These are phyloP conservation scores for Zootermopsis nevadensis DNA, from an alignment of 2,888 invertebrate species.

Conservation along the genomic window DNA sequence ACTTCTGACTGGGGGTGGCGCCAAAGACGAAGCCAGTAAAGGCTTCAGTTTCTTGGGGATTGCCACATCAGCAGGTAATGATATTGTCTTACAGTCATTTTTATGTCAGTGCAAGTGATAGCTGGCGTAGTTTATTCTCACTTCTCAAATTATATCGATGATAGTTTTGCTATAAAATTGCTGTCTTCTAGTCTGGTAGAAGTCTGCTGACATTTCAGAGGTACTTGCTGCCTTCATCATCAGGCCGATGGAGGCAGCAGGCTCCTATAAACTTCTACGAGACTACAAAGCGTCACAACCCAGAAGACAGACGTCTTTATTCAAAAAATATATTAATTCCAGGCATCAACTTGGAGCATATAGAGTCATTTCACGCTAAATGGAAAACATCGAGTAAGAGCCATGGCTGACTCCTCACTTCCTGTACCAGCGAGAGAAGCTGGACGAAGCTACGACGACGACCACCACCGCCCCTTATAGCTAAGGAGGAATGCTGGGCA, in stretches of 20 bases:
- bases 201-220: no score
- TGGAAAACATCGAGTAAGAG: slow-evolving; percentile 82
- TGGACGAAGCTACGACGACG: slow-evolving; percentile 20
- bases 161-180: no score
- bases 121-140: no score
- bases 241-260: no score
- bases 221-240: no score
- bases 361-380: slow-evolving; percentile 84
- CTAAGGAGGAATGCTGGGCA: neutral
- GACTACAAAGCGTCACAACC: no score
- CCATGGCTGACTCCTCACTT: slow-evolving; percentile 68
- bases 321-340: slow-evolving; percentile 56
- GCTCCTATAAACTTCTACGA: no score
- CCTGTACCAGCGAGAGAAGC: slow-evolving; percentile 49
- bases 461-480: slow-evolving; percentile 7
- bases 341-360: slow-evolving; percentile 84
- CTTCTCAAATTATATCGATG: no score
- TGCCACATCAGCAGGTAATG: slow-evolving; percentile 75
- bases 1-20: slow-evolving; percentile 72
- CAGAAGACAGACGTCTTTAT: no score
- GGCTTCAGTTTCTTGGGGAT: slow-evolving; percentile 82
- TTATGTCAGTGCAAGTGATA: no score
- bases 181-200: no score
- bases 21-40: slow-evolving; percentile 54
- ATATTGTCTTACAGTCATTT: no score